Base-by-base conservation (phyloP, 2,888 invertebrate species). In the Phrixothrix hirtus region DNA sequence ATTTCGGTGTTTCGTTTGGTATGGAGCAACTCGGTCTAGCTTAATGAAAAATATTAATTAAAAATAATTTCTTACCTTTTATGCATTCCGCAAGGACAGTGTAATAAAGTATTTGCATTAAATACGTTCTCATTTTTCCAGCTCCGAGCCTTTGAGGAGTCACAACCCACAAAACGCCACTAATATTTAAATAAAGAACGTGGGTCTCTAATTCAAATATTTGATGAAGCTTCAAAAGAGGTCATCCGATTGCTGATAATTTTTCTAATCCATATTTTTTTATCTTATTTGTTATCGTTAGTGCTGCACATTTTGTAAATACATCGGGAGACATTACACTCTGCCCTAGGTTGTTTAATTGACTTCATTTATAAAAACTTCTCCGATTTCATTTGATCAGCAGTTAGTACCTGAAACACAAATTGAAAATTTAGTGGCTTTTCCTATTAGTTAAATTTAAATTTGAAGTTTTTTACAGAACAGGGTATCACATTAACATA, bases 51-150 rank as follows among this genome's bases (percentile, higher is more conserved):
- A 4, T 7, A 3, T 25, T 21, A 17, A 17, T 25, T 36, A 16
- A 26, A n/a, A 10, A 13, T 26, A 41, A 16, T 11, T 12, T 12
- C 54, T 44, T 45, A 54, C 54, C 54, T 54, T 49, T 47, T 39
- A 54, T 49, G 27, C 49, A 54, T 38, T 45, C 54, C 26, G 31
- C 41, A 30, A 54, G 32, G 12, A 49, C 32, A 37, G 44, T 39
- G 44, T 54, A 54, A 41, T 54, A 54, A 44, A 54, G 43, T 16
- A 54, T 38, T 49, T 54, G 54, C 48, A 49, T 45, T 44, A 54
- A 54, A 43, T 44, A 54, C 37, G 48, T 39, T 38, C 27, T 48
- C 54, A 54, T 54, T 44, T 21, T 21, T 7, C 32, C 32, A 26
- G 42, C 16, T 15, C 15, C 16, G 2, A 10, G 15, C 39, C 30